These are phyloP conservation scores for Polymixis flavicincta DNA, from an alignment of 2,888 invertebrate genomes.

Conservation along the genomic window DNA sequence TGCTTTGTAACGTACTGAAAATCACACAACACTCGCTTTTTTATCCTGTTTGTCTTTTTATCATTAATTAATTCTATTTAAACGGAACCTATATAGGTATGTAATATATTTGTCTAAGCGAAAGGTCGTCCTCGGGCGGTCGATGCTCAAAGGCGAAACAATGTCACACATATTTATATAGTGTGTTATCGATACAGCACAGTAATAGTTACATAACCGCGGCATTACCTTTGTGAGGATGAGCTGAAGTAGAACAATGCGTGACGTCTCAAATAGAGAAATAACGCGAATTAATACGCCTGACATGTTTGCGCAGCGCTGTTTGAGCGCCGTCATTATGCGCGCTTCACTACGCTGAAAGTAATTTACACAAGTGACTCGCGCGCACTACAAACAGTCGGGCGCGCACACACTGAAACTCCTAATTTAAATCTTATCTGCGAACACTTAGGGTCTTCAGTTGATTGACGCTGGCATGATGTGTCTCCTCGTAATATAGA, in stretches of 20 bases:
- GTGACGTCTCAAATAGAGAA: conserved; percentile 59
- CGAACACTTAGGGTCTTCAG: conserved; percentile 67
- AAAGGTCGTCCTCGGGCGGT: conserved; percentile 41
- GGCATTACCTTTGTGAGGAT: conserved; percentile 36
- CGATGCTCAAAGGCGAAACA: conserved; percentile 46
- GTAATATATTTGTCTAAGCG: conserved; percentile 17
- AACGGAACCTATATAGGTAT: neutral
- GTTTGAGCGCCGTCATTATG: conserved; percentile 60
- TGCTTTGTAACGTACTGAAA: neutral
- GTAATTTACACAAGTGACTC: conserved; percentile 87
- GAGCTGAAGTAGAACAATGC: conserved; percentile 53
- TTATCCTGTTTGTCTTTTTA: neutral
- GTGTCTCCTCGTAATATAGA: conserved; percentile 79
- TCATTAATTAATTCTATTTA: neutral
- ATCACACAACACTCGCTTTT: neutral
- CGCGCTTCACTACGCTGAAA: conserved; percentile 67
- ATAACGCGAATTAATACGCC: conserved; percentile 65
- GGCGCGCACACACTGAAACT: neutral
- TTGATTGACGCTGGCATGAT: conserved; percentile 67
- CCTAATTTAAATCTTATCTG: conserved; percentile 67
- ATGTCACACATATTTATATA: conserved; percentile 49
- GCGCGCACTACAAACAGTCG: conserved; percentile 71
- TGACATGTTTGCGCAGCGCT: conserved; percentile 63
- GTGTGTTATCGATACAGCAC: conserved; percentile 15
- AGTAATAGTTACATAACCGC: conserved; percentile 40